Evolutionary conservation across 2,113 vertebrate species (phyloP).

Genomic region (Chauna torquata): DNA sequence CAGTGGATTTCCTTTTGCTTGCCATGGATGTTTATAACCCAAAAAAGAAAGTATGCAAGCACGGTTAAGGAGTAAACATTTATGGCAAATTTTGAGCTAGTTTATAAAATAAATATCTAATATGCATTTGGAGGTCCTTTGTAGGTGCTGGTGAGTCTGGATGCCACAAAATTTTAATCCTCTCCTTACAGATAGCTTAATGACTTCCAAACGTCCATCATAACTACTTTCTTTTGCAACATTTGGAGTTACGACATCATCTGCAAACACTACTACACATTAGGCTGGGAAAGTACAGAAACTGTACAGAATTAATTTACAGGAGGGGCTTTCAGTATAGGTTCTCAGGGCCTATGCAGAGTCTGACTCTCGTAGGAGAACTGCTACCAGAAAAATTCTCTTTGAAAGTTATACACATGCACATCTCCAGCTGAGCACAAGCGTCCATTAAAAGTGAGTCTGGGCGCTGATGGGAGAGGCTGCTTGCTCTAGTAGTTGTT

Average conservation of each 20-base stretch:
- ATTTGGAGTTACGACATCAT: not conserved
- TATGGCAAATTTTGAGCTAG: not conserved
- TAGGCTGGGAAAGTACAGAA: not conserved
- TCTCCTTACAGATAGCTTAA: not conserved
- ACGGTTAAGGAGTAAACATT: not conserved
- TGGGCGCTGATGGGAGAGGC: not conserved
- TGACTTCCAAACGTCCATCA: not conserved
- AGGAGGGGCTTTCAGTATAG: not conserved
- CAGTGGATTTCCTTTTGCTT: not conserved
- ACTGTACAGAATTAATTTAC: not conserved
- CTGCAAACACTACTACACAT: accelerated
- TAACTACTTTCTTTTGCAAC: not conserved
- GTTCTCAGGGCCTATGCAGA: not conserved
- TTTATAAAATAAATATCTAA: not conserved
- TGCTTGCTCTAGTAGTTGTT: not conserved
- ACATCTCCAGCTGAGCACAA: not conserved
- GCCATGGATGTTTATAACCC: not conserved
- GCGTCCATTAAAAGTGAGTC: not conserved
- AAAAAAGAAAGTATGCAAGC: not conserved
- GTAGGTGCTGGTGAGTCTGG: not conserved
- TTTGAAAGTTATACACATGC: not conserved
- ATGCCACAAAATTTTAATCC: not conserved
- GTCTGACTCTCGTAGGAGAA: not conserved
- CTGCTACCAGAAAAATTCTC: not conserved
- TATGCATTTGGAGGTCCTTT: not conserved